A percentile compares a stretch with the other conserved stretches of the same genome.
Conservation (phyloP, 2,113 vertebrate species). For the Crocuta crocuta region DNA sequence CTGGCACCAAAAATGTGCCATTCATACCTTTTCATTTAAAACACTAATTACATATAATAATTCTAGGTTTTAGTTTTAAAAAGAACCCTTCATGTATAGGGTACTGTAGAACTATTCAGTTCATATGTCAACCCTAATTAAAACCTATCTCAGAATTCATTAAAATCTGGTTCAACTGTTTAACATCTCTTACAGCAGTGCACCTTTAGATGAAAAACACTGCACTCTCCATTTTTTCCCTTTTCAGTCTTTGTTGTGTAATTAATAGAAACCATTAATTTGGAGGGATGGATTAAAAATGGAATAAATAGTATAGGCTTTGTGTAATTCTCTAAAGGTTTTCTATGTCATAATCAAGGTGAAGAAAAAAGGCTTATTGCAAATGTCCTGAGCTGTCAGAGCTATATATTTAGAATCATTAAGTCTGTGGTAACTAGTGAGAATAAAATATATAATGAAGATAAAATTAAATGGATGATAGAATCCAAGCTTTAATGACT, state of each 20-base stretch:
- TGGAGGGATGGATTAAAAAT: constrained; percentile 54
- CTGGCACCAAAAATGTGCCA: constrained; percentile 14
- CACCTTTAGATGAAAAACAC: constrained; percentile 59
- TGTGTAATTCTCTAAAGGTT: constrained; percentile 34
- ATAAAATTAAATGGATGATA: constrained; percentile 43
- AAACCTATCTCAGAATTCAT: constrained; percentile 77
- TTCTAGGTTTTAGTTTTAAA: constrained; percentile 64
- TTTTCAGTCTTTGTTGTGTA: constrained; percentile 75
- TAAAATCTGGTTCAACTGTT: constrained; percentile 72
- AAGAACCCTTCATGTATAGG: constrained; percentile 53
- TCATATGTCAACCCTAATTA: constrained; percentile 75
- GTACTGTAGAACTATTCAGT: constrained; percentile 36
- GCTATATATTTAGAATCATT: constrained; percentile 7
- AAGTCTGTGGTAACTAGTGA: constrained; percentile 42
- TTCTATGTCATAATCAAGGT: constrained; percentile 52
- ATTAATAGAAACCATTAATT: constrained; percentile 79
- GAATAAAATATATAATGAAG: constrained; percentile 37
- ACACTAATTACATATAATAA: constrained; percentile 67
- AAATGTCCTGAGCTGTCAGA: constrained; percentile 50
- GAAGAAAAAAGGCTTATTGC: constrained; percentile 52
- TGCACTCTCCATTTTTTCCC: background rate
- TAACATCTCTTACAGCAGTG: constrained; percentile 48
- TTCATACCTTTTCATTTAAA: constrained; percentile 60
- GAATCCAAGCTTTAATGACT: constrained; percentile 25
- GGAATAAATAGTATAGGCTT: constrained; percentile 51